These are phyloP conservation scores for Grantiella picta DNA, from an alignment of 2,113 vertebrate species.

Conservation along the genomic window DNA sequence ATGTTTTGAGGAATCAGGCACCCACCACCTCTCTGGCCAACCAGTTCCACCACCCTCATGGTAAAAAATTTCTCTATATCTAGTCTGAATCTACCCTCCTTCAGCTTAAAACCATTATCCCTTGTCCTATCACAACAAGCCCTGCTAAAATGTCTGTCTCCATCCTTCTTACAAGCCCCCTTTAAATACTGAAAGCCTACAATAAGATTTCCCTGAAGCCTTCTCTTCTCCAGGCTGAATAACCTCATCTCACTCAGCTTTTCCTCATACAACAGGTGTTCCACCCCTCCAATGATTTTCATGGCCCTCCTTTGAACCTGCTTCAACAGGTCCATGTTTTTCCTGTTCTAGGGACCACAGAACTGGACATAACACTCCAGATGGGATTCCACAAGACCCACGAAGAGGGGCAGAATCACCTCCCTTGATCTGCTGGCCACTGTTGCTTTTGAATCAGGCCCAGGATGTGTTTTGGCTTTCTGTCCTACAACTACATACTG, in stretches of 20 bases:
- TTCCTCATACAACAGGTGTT: not conserved
- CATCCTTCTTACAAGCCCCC: not conserved
- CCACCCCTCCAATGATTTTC: not conserved
- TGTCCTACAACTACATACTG: not conserved
- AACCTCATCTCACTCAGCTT: not conserved
- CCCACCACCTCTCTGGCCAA: not conserved
- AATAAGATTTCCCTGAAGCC: not conserved
- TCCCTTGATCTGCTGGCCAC: not conserved
- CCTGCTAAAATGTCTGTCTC: not conserved
- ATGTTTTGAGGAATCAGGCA: not conserved
- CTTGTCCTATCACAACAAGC: not conserved
- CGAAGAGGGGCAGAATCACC: not conserved
- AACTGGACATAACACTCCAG: not conserved
- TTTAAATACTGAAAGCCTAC: not conserved
- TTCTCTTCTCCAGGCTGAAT: not conserved
- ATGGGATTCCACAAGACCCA: not conserved
- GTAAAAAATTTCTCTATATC: not conserved
- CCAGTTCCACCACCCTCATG: accelerated
- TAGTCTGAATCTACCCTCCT: not conserved
- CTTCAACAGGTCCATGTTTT: not conserved
- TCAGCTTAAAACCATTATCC: not conserved
- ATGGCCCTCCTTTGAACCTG: not conserved
- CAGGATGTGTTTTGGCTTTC: not conserved
- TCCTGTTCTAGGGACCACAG: not conserved
- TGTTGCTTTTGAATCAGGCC: not conserved